Evolutionary conservation across 2,888 invertebrate genomes (phyloP).

Genomic region (Zhuqinia jingwanae): DNA sequence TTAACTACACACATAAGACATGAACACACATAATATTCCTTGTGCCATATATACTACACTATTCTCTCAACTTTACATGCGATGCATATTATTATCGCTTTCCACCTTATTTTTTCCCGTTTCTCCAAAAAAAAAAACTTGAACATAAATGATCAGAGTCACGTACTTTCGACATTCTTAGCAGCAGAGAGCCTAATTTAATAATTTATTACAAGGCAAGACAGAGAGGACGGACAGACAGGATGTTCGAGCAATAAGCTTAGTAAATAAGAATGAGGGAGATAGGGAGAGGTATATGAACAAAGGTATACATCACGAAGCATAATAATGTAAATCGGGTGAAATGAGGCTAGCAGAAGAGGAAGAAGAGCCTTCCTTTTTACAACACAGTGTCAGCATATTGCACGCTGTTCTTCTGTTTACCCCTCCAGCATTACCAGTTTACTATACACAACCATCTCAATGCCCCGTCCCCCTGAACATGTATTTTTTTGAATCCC

Average conservation of each 20-base stretch:
- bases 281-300: not conserved
- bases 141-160: conserved; percentile 63
- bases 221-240: conserved; percentile 36
- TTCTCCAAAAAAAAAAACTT: not conserved
- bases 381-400: not conserved
- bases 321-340: conserved; percentile 59
- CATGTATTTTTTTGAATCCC: conserved; percentile 20
- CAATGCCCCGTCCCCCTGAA: not conserved
- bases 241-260: conserved; percentile 56
- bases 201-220: conserved; percentile 64
- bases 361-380: conserved; percentile 21
- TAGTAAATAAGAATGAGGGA: not conserved
- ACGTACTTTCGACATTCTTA: conserved; percentile 66
- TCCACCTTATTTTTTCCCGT: conserved; percentile 14
- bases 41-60: not conserved
- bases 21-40: not conserved
- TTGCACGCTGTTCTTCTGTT: not conserved
- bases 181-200: conserved; percentile 49
- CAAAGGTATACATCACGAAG: conserved; percentile 8
- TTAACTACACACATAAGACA: not conserved
- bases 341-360: conserved; percentile 52
- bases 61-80: not conserved
- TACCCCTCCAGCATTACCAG: not conserved
- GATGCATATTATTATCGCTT: conserved; percentile 39
- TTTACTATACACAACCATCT: not conserved